Evolutionary conservation across 2,113 vertebrate species (phyloP), one percentile per base, ranked within the genome.

Genomic region (Cercopithecus mona): DNA sequence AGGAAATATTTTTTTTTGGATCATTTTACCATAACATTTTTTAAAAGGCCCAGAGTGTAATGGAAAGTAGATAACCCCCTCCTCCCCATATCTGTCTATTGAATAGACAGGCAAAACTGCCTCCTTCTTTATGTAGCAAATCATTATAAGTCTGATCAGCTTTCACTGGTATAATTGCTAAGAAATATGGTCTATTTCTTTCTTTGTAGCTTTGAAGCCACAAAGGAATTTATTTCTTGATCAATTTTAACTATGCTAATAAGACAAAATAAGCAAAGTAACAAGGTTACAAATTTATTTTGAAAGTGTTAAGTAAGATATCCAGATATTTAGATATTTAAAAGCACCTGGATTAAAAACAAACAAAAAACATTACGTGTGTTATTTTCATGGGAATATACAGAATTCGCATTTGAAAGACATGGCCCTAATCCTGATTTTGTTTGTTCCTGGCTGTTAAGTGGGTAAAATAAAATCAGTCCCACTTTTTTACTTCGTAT

Each of bases 1-100:
- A 97, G 92, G 93, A 95, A 89, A 95, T 43, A 96, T 64, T 85
- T 95, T 14, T 50, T 93, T 57, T 76, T 64, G 27, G 8, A 89
- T 95, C 18, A 0, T 94, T 93, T 89, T 78, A 75, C 73, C 88
- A 4, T 89, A 97, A 96, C n/a, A 88, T 61, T 72, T 95, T 94
- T 97, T 91, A 89, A 97, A 95, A 90, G 48, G 17, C 35, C 55
- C 66, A n/a, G 59, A 80, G 64, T 83, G 61, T 86, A 88, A 83
- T n/a, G 8, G 32, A 70, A 94, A 83, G 27, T n/a, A 94, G 40
- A 48, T 32, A 64, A 38, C 45, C 10, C 6, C 5, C 27, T 50
- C 16, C 68, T 10, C 23, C 18, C 25, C 30, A 4, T 30, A 90
- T 35, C 45, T 72, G 30, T 92, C 35, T 81, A 5, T 50, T 88